Conservation (phyloP, 2,888 invertebrate genomes). For the Sussaba pulchella region DNA sequence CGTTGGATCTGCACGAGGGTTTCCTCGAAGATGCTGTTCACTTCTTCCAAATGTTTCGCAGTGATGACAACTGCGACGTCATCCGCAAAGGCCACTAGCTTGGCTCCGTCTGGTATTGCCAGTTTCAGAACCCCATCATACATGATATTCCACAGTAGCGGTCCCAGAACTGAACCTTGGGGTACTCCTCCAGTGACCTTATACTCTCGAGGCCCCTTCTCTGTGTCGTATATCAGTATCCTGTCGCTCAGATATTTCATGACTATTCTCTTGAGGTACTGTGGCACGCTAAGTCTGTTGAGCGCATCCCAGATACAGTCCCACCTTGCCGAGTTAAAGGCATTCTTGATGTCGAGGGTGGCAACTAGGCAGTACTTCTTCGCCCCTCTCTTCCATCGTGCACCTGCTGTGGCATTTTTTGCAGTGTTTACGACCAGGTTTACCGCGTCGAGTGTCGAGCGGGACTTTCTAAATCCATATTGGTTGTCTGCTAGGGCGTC, state of each 20-base stretch:
- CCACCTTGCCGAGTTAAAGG: slow-evolving; percentile 69
- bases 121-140: slow-evolving; percentile 60
- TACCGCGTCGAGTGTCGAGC: slow-evolving; percentile 63
- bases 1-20: slow-evolving; percentile 15
- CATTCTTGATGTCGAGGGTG: slow-evolving; percentile 55
- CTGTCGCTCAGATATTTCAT: slow-evolving; percentile 64
- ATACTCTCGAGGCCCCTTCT: slow-evolving; percentile 45
- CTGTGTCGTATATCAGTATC: slow-evolving; percentile 58
- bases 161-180: slow-evolving; percentile 58
- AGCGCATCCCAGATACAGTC: slow-evolving; percentile 56
- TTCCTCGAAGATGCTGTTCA: slow-evolving; percentile 14
- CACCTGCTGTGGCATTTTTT: slow-evolving; percentile 47
- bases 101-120: slow-evolving; percentile 15
- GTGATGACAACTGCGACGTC: slow-evolving; percentile 54
- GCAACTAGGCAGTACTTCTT: slow-evolving; percentile 48
- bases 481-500: slow-evolving; percentile 55
- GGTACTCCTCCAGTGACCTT: slow-evolving; percentile 57
- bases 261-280: slow-evolving; percentile 64
- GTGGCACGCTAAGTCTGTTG: slow-evolving; percentile 48
- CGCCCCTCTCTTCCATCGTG: not conserved
- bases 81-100: slow-evolving; percentile 51
- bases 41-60: slow-evolving; percentile 54
- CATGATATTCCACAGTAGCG: slow-evolving; percentile 55
- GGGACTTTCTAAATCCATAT: slow-evolving; percentile 61
- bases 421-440: slow-evolving; percentile 46